Evolutionary conservation across 1,140 invertebrate species (phyloP).

Genomic region (Solenopsis invicta): DNA sequence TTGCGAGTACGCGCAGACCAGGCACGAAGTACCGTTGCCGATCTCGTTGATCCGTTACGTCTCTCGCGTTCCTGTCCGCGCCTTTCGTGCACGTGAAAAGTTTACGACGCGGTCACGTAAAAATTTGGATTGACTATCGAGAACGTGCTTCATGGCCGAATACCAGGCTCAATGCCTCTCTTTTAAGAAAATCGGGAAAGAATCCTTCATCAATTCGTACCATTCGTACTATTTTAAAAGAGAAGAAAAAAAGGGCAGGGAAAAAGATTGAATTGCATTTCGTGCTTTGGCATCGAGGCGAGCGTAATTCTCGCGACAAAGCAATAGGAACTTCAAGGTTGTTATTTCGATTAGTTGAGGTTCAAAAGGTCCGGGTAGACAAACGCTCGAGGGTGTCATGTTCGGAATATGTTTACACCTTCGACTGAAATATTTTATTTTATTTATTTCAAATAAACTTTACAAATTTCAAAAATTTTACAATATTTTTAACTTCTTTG

Average conservation of each 20-base stretch:
- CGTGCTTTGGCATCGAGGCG: neutral
- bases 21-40: slow-evolving; percentile 79
- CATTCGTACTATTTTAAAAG: neutral
- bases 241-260: neutral
- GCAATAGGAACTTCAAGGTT: neutral
- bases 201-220: neutral
- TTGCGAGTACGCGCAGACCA: slow-evolving; percentile 35
- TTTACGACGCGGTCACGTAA: slow-evolving; percentile 6
- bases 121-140: neutral
- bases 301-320: neutral
- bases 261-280: neutral
- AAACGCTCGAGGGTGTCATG: neutral
- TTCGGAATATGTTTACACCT: neutral
- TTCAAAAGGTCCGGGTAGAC: neutral
- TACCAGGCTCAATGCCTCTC: neutral
- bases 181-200: neutral
- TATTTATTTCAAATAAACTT: too few relatives aligned
- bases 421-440: neutral
- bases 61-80: slow-evolving; percentile 67
- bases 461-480: neutral
- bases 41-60: slow-evolving; percentile 80
- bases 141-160: neutral
- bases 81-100: slow-evolving; percentile 30
- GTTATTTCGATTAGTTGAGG: neutral
- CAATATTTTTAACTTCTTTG: neutral